phyloP scores from a whole-genome alignment of 2,797 vertebrate species.

The Crenichthys baileyi region DNA sequence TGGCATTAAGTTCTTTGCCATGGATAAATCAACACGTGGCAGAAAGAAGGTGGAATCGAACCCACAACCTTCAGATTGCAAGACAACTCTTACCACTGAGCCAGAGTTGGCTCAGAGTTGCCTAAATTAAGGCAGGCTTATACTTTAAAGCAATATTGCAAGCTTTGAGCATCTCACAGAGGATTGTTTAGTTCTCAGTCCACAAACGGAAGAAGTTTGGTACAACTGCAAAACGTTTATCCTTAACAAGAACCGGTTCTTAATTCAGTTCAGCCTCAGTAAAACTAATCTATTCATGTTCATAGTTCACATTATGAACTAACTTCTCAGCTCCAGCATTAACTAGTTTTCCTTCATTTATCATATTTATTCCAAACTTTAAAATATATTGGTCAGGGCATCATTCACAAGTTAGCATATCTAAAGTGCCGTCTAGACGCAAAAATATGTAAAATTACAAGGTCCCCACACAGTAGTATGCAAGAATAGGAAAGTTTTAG shows the following conservation, averaged over 20 bases:
- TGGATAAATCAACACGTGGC: background rate
- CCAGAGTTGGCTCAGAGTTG: background rate
- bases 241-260: background rate
- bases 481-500: background rate
- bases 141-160: background rate
- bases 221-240: background rate
- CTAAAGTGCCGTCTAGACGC: background rate
- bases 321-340: too few relatives aligned
- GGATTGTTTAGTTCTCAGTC: background rate
- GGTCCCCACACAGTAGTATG: background rate
- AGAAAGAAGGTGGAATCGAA: background rate
- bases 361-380: too few relatives aligned
- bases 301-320: background rate
- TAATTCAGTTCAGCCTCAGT: background rate
- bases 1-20: background rate
- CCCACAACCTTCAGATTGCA: background rate
- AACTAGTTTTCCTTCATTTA: too few relatives aligned
- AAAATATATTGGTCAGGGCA: too few relatives aligned
- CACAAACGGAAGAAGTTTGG: background rate
- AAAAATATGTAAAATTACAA: background rate
- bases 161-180: background rate
- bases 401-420: too few relatives aligned
- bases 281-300: background rate
- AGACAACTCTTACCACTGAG: background rate
- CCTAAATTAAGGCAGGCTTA: background rate